Evolutionary conservation across 1,140 invertebrate genomes (phyloP).

Genomic region (Trigoniulus corallinus): DNA sequence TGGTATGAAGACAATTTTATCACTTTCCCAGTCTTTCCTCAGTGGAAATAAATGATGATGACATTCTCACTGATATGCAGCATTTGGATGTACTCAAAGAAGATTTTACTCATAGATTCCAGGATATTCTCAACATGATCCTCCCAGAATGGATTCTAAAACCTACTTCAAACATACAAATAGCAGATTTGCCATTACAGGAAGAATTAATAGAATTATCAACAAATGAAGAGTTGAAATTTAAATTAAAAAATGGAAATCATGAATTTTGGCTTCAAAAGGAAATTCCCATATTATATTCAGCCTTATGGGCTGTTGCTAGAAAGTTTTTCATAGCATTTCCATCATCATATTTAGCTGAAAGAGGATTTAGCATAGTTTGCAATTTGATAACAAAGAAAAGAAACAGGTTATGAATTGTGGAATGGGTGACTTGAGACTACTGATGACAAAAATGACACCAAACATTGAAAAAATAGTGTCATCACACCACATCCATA

Average conservation of each 20-base stretch:
- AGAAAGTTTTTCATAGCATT: slow-evolving; percentile 12
- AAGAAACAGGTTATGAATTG: slow-evolving; percentile 5
- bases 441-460: slow-evolving; percentile 7
- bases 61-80: slow-evolving; percentile 7
- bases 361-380: slow-evolving; percentile 10
- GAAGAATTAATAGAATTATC: slow-evolving; percentile 6
- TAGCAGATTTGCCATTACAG: background rate
- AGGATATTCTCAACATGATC: slow-evolving; percentile 11
- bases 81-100: slow-evolving; percentile 7
- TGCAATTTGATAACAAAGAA: slow-evolving; percentile 4
- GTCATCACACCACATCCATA: background rate
- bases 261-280: slow-evolving; percentile 12
- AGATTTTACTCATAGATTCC: slow-evolving; percentile 12
- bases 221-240: slow-evolving; percentile 8
- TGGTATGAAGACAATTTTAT: background rate
- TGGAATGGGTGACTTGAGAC: slow-evolving; percentile 5
- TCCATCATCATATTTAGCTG: slow-evolving; percentile 11
- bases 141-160: slow-evolving; percentile 11
- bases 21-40: background rate
- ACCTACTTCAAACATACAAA: slow-evolving; percentile 6
- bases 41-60: no score
- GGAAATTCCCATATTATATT: slow-evolving; percentile 8
- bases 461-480: slow-evolving; percentile 6
- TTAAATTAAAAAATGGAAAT: slow-evolving; percentile 11
- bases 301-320: slow-evolving; percentile 7